Percentiles rank a stretch among this genome's conserved stretches.
Evolutionary conservation across 2,113 vertebrate genomes (phyloP).

Genomic region (Sphyrna mokarran): DNA sequence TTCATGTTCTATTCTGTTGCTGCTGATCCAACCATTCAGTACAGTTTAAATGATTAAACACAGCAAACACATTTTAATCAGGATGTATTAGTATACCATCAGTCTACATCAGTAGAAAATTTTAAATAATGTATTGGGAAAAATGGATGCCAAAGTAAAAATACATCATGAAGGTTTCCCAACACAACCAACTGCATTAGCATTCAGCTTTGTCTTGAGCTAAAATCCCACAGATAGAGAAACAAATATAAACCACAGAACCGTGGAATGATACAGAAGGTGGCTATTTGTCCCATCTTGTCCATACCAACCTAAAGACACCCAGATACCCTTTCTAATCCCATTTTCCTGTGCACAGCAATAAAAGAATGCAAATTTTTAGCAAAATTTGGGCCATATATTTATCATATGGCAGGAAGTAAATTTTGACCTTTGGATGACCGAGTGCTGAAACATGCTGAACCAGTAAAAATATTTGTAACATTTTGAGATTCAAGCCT

Average conservation of each 20-base stretch:
- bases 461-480: background rate
- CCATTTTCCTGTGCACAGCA: background rate
- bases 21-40: background rate
- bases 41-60: conserved; percentile 17
- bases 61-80: conserved; percentile 23
- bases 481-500: background rate
- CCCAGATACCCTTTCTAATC: too few relatives aligned
- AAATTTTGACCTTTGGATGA: background rate
- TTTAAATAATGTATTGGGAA: conserved; percentile 31
- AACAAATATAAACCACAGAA: background rate
- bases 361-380: background rate
- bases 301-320: too few relatives aligned
- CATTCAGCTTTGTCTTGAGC: background rate
- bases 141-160: background rate
- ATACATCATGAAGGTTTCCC: background rate
- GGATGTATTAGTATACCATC: background rate
- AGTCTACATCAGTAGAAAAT: background rate
- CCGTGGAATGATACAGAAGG: too few relatives aligned
- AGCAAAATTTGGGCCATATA: background rate
- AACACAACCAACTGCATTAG: background rate
- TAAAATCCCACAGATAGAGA: background rate
- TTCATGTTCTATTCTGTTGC: conserved; percentile 4
- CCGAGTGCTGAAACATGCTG: background rate
- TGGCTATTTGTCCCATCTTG: too few relatives aligned
- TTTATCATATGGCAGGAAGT: background rate